Percentiles rank a stretch among this genome's conserved stretches.
Conservation (phyloP, 2,113 vertebrate genomes). For the Chaetodon trifascialis region DNA sequence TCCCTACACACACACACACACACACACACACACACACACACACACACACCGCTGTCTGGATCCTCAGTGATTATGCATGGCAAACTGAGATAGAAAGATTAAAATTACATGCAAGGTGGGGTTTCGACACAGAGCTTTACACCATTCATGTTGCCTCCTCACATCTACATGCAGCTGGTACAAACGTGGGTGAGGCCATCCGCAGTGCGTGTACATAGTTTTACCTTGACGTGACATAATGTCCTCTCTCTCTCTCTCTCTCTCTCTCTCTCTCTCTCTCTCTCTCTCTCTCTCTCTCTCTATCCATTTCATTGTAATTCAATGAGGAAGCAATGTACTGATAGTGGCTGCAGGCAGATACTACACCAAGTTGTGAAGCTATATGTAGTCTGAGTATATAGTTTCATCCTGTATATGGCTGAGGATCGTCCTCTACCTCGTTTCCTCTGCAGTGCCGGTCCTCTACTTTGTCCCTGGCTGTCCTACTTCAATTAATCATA, state of each 20-base stretch:
- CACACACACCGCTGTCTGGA: conserved; percentile 44
- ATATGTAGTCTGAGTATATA: conserved; percentile 53
- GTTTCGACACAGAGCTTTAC: conserved; percentile 54
- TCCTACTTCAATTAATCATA: conserved; percentile 85
- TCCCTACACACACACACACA: conserved; percentile 31
- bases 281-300: conserved; percentile 21
- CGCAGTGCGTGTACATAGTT: conserved; percentile 72
- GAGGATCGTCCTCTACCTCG: conserved; percentile 76
- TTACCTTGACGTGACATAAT: conserved; percentile 79
- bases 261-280: conserved; percentile 8
- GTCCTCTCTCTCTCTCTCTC: conserved; percentile 62
- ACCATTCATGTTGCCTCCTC: conserved; percentile 47
- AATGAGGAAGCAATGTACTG: conserved; percentile 67
- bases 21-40: conserved; percentile 36
- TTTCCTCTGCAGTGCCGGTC: conserved; percentile 69
- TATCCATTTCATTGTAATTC: conserved; percentile 72
- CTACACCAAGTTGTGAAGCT: conserved; percentile 63
- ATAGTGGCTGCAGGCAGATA: conserved; percentile 61
- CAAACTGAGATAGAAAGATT: conserved; percentile 69
- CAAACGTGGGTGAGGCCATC: conserved; percentile 76
- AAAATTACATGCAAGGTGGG: conserved; percentile 73
- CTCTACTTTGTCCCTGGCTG: conserved; percentile 77
- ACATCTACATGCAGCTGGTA: conserved; percentile 51
- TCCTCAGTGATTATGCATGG: conserved; percentile 68
- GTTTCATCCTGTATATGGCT: conserved; percentile 64